Evolutionary conservation across 2,113 vertebrate genomes (phyloP), one percentile per base, ranked within the genome.

Genomic region (Neolamprologus falcicula): DNA sequence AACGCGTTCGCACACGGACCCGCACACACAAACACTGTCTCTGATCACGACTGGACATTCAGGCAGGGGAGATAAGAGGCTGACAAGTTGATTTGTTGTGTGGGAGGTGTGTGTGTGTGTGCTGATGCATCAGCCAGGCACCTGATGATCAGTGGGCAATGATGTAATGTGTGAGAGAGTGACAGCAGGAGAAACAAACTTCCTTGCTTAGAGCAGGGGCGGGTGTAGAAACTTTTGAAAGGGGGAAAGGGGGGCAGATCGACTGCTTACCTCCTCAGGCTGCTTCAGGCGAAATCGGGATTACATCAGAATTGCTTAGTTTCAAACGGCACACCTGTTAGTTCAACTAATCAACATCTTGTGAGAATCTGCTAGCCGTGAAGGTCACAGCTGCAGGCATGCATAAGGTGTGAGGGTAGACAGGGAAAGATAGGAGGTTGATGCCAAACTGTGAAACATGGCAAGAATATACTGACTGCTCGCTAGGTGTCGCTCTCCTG

Each of bases 121-220:
- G 21, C 12, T 19, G 35, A 17, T 84, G 88, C 80, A 63, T 91
- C 89, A 86, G 83, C 52, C 81, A 82, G 76, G 92, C 91, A 94
- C 94, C 94, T 93, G 93, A 92, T 92, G 93, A 93, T 92, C 91
- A 68, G 73, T 79, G 88, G 83, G 45, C 83, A 90, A 86, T 91
- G 90, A 93, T 89, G 92, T 89, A 88, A 91, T 90, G 86, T 89
- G 57, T 86, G 82, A 85, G 83, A 78, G 82, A 92, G 66, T 84
- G 93, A 80, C 90, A 80, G 66, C 78, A 88, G 86, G 68, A 84
- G 16, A 53, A 7, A 85, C 21, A 80, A 92, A 91, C 83, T 94
- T 92, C 63, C 47, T 13, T 7, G 80, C 28, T 53, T 55, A 28
- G 16, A 40, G 66, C 89, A 92, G 86, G 84, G 84, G 63, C n/a